Conservation (phyloP, 2,888 invertebrate genomes). For the Thumatha senex region DNA sequence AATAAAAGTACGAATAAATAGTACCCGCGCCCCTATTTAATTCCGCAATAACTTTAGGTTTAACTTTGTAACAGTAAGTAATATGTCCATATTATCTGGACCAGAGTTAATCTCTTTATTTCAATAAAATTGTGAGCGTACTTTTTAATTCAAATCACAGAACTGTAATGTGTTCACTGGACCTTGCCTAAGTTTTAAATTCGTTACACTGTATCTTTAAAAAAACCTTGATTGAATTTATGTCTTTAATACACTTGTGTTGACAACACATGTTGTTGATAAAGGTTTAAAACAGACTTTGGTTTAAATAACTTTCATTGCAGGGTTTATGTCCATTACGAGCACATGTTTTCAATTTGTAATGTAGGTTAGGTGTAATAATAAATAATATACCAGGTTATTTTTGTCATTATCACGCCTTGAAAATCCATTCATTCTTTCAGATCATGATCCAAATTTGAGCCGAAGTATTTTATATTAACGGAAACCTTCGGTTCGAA, state of each 20-base stretch:
- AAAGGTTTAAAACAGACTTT: too few relatives aligned
- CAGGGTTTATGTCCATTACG: too few relatives aligned
- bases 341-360: too few relatives aligned
- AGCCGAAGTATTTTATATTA: too few relatives aligned
- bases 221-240: neutral
- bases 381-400: too few relatives aligned
- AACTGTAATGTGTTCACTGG: neutral
- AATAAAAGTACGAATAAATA: constrained; percentile 21
- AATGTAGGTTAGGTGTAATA: too few relatives aligned
- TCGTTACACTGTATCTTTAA: neutral
- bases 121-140: constrained; percentile 16
- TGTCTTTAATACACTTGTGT: neutral
- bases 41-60: constrained; percentile 20
- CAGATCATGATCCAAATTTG: too few relatives aligned
- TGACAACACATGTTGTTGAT: too few relatives aligned
- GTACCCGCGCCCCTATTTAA: constrained; percentile 10
- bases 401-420: too few relatives aligned
- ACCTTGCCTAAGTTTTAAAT: neutral
- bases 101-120: constrained; percentile 21
- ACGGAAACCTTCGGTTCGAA: too few relatives aligned
- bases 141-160: neutral
- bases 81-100: constrained; percentile 25
- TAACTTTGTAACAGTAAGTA: constrained; percentile 30
- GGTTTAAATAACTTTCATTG: too few relatives aligned
- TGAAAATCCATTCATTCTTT: too few relatives aligned